phyloP scores from a whole-genome alignment of 2,113 vertebrate genomes.

The Epinephelus lanceolatus region DNA sequence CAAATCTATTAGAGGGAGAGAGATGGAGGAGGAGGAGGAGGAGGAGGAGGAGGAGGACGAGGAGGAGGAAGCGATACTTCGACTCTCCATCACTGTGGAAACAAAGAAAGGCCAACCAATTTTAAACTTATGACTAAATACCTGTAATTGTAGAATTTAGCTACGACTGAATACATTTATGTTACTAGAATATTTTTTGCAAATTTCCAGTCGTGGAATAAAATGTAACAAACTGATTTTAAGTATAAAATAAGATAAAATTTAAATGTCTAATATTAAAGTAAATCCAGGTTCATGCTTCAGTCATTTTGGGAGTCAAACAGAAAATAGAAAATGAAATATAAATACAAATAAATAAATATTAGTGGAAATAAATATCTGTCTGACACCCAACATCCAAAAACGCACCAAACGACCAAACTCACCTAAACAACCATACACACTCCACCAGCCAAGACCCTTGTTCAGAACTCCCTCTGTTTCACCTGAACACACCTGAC shows the following conservation, averaged over 20 bases:
- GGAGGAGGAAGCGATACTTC: neutral
- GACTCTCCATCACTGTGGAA: neutral
- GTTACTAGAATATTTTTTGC: neutral
- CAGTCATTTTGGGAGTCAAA: too few relatives aligned
- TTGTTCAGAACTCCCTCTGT: too few relatives aligned
- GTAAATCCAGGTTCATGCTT: too few relatives aligned
- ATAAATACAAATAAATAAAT: too few relatives aligned
- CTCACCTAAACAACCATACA: neutral
- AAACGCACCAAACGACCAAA: too few relatives aligned
- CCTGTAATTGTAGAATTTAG: neutral
- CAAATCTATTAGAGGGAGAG: constrained; percentile 38
- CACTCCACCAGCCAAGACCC: too few relatives aligned
- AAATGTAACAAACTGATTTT: too few relatives aligned
- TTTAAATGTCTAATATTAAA: too few relatives aligned
- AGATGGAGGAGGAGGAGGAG: neutral
- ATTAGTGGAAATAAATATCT: neutral
- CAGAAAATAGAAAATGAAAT: too few relatives aligned
- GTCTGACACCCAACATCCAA: neutral
- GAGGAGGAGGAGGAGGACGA: neutral
- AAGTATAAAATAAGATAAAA: too few relatives aligned
- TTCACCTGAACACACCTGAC: neutral
- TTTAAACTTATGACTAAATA: neutral
- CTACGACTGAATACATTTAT: neutral
- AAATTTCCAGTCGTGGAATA: too few relatives aligned
- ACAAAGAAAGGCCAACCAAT: neutral